Base-by-base conservation (phyloP, 2,113 vertebrate species). In the Salvator merianae region DNA sequence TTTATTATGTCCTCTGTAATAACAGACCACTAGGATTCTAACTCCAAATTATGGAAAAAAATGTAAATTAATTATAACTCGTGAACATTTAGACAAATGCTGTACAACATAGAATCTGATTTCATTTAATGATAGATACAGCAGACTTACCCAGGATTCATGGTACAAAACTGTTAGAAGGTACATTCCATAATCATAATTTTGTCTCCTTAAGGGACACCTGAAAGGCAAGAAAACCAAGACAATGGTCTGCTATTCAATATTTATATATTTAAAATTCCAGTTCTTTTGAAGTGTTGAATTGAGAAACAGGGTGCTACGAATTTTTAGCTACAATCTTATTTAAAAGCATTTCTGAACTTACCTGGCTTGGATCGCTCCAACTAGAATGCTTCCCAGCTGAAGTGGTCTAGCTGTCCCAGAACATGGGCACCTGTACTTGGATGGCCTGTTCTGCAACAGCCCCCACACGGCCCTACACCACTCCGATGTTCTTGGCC, bases 131-230 rank as follows among this genome's bases (percentile, higher is more conserved):
- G 62, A 47, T 6, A 4, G 4, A 63, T 32, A 32, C 26, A 43
- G 22, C 14, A 18, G 77, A 47, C 77, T 72, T 96, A 99, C 99
- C 98, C 98, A 99, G 18, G 98, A 99, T 87, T 99, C 99, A 7
- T 99, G 99, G 93, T 98, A 99, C 53, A 99, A 93, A 86, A 99
- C 98, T 5, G 98, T 99, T 20, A 99, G 97, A 62, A 99, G 96
- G 90, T 99, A 99, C 88, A 98, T 88, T 82, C 97, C 95, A 22
- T 99, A 98, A 92, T 99, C 97, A 40, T 96, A 95, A 89, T 99
- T 99, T 97, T 99, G 99, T 88, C 95, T 95, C 90, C 94, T 97
- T 75, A 99, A 86, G 0, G 98, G 99, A 89, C 99, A 99, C 87
- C 99, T 99, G 90, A 77, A 91, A 86, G 90, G 26, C 63, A 73